A percentile compares a stretch with the other conserved stretches of the same genome.
These are phyloP conservation scores for Heterodera filipjevi DNA, from an alignment of 2,888 invertebrate genomes.

Conservation along the genomic window DNA sequence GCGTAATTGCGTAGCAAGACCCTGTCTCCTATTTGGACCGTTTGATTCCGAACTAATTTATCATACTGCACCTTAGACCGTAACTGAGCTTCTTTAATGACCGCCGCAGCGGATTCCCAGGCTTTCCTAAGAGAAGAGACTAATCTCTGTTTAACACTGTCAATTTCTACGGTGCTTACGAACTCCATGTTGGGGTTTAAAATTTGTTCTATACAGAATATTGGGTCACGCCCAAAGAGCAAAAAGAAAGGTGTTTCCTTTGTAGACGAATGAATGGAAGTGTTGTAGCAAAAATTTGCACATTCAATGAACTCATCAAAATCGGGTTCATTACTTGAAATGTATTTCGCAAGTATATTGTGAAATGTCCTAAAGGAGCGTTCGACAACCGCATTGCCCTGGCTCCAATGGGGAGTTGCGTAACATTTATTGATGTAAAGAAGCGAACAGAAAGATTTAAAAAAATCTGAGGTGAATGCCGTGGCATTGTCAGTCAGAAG, in stretches of 20 bases:
- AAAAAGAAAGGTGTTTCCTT: conserved; percentile 38
- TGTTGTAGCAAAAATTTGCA: conserved; percentile 37
- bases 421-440: conserved; percentile 39
- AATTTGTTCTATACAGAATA: conserved; percentile 32
- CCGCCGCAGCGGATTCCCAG: conserved; percentile 35
- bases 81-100: neutral
- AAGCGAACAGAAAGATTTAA: conserved; percentile 35
- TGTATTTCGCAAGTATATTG: conserved; percentile 27
- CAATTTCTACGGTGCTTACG: neutral
- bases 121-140: conserved; percentile 23
- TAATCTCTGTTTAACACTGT: conserved; percentile 10
- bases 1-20: conserved; percentile 25
- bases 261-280: conserved; percentile 36
- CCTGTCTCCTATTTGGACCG: conserved; percentile 27
- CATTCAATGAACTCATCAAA: conserved; percentile 34
- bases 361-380: conserved; percentile 40
- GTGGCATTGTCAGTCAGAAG: conserved; percentile 52
- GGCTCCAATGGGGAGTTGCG: conserved; percentile 39
- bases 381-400: conserved; percentile 53
- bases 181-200: conserved; percentile 16
- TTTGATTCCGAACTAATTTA: conserved; percentile 10
- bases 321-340: conserved; percentile 28
- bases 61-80: conserved; percentile 33
- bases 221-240: conserved; percentile 37
- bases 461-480: conserved; percentile 37